A percentile compares a stretch with the other conserved stretches of the same genome.
These are phyloP conservation scores for Brachypteracias leptosomus DNA, from an alignment of 2,113 vertebrate genomes.

Conservation along the genomic window DNA sequence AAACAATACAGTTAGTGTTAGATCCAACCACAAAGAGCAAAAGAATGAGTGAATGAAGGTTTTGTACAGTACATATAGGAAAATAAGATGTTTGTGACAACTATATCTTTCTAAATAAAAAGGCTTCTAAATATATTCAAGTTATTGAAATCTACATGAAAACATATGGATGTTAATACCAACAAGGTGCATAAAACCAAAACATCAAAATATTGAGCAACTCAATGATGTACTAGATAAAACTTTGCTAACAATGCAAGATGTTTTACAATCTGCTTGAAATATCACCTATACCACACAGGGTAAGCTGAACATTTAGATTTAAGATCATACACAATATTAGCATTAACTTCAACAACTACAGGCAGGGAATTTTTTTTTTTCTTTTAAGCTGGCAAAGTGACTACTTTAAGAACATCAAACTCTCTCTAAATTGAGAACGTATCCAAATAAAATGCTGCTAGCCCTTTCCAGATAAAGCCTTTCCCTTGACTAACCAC, in stretches of 20 bases:
- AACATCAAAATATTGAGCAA: conserved; percentile 82
- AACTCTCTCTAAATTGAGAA: conserved; percentile 75
- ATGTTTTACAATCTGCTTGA: conserved; percentile 77
- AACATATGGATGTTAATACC: conserved; percentile 81
- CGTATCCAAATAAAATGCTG: conserved; percentile 75
- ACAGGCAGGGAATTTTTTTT: conserved; percentile 67
- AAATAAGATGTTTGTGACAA: conserved; percentile 78
- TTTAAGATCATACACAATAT: conserved; percentile 79
- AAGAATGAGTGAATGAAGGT: conserved; percentile 74
- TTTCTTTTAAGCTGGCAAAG: conserved; percentile 73
- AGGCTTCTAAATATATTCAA: conserved; percentile 80
- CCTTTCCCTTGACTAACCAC: conserved; percentile 68
- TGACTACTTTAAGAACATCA: conserved; percentile 75
- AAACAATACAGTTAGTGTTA: conserved; percentile 95
- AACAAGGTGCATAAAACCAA: conserved; percentile 87
- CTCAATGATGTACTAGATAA: conserved; percentile 76
- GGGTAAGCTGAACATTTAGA: conserved; percentile 79
- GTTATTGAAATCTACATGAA: conserved; percentile 79
- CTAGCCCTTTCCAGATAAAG: conserved; percentile 74
- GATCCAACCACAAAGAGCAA: conserved; percentile 85
- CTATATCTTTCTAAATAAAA: conserved; percentile 79
- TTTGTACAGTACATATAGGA: conserved; percentile 82
- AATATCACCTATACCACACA: conserved; percentile 79
- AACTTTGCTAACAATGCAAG: conserved; percentile 76
- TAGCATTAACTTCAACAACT: conserved; percentile 81